Evolutionary conservation across 2,888 invertebrate species (phyloP).

Genomic region (Zele albiditarsus): DNA sequence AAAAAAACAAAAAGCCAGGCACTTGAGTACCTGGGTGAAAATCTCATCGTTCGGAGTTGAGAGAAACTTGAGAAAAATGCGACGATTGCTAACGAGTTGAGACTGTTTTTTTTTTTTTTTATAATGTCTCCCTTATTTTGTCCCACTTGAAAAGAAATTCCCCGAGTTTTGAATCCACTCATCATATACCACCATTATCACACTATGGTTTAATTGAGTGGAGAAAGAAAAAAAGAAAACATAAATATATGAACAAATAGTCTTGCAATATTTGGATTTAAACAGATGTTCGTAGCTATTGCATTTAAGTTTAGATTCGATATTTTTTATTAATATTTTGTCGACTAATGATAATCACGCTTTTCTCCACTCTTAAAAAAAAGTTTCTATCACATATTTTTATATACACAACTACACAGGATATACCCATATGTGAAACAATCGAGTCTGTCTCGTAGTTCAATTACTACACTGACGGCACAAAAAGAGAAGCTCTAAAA

Average conservation of each 20-base stretch:
- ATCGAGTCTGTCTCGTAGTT: constrained; percentile 2
- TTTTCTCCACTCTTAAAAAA: too few relatives aligned
- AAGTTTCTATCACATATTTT: not conserved
- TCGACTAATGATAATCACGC: too few relatives aligned
- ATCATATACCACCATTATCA: constrained; percentile 23
- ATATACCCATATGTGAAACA: not conserved
- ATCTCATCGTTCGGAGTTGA: constrained; percentile 33
- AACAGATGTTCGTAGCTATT: too few relatives aligned
- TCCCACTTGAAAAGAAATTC: not conserved
- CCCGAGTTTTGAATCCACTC: constrained; percentile 22
- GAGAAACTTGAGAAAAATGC: constrained; percentile 41
- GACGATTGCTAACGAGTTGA: constrained; percentile 34
- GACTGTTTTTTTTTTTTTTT: constrained; percentile 17
- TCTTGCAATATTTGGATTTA: too few relatives aligned
- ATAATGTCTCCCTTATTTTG: not conserved
- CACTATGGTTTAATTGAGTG: not conserved
- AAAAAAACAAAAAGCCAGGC: not conserved
- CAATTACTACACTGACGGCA: not conserved
- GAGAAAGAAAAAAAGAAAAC: not conserved
- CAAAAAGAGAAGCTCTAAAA: constrained; percentile 8
- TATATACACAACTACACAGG: not conserved
- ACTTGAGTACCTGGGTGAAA: constrained; percentile 27
- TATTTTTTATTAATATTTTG: too few relatives aligned
- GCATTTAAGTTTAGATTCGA: not conserved
- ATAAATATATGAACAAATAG: too few relatives aligned